Conservation (phyloP, 2,113 vertebrate genomes). For the Scortum barcoo region DNA sequence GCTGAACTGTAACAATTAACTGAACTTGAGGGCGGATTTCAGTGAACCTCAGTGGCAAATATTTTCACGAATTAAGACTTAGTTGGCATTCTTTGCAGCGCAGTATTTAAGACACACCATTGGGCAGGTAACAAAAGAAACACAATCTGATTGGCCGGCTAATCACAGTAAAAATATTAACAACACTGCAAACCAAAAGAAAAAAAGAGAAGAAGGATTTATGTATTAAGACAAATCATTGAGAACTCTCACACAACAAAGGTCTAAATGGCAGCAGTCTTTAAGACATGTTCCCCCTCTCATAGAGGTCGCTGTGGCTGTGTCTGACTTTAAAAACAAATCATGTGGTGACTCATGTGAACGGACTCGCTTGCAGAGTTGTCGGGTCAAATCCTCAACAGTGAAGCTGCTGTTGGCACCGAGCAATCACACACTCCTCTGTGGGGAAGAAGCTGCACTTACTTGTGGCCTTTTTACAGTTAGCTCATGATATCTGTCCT, state of each 20-base stretch:
- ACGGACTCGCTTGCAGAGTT: constrained; percentile 6
- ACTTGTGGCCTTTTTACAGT: constrained; percentile 25
- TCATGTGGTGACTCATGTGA: not conserved
- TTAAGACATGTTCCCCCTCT: constrained; percentile 57
- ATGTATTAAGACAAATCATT: constrained; percentile 37
- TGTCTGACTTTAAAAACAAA: constrained; percentile 5
- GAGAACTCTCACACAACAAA: constrained; percentile 43
- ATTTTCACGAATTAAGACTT: constrained; percentile 25
- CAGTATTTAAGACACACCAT: constrained; percentile 61
- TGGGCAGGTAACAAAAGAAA: constrained; percentile 26
- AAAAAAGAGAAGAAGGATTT: constrained; percentile 8
- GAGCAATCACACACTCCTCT: constrained; percentile 18
- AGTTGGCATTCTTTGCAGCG: constrained; percentile 55
- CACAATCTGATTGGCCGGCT: constrained; percentile 59
- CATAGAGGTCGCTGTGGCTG: constrained; percentile 12
- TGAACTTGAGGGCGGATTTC: not conserved
- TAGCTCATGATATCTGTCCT: not conserved
- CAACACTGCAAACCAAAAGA: constrained; percentile 58
- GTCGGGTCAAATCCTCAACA: constrained; percentile 47
- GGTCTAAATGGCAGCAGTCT: constrained; percentile 66
- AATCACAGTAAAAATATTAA: constrained; percentile 55
- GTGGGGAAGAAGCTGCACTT: not conserved
- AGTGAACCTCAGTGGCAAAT: not conserved
- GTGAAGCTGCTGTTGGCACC: constrained; percentile 51
- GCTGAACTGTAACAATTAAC: not conserved